Evolutionary conservation across 2,113 vertebrate genomes (phyloP).

Genomic region (Zootoca vivipara): DNA sequence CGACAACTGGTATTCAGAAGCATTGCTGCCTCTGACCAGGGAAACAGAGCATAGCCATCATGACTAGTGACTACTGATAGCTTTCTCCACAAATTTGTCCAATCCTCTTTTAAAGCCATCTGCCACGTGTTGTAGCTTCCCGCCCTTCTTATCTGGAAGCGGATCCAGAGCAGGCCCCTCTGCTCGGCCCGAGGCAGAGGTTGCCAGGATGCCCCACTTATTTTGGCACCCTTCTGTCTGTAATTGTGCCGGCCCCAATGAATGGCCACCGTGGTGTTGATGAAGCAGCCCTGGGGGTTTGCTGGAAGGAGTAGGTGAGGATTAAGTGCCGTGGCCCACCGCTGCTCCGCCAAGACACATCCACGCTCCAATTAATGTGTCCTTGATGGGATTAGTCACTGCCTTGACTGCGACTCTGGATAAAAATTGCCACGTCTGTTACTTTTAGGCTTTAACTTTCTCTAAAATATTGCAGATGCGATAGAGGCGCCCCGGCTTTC

Average conservation of each 20-base stretch:
- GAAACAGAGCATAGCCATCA: too few relatives aligned
- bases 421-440: constrained; percentile 59
- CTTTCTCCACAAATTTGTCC: too few relatives aligned
- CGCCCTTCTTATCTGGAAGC: background rate
- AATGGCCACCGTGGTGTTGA: constrained; percentile 61
- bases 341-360: constrained; percentile 62
- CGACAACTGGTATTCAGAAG: too few relatives aligned
- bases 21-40: too few relatives aligned
- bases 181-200: background rate
- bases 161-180: too few relatives aligned
- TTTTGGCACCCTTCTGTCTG: constrained; percentile 39
- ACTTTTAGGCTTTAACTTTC: constrained; percentile 58
- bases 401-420: constrained; percentile 59
- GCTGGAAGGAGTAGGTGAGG: constrained; percentile 64
- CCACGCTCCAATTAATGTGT: constrained; percentile 62
- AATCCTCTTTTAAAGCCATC: background rate
- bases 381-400: constrained; percentile 70
- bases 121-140: background rate
- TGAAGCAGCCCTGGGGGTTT: constrained; percentile 44
- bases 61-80: too few relatives aligned
- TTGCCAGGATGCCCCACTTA: accelerated
- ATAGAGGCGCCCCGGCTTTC: constrained; percentile 21
- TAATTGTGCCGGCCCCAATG: constrained; percentile 67
- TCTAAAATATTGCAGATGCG: constrained; percentile 59
- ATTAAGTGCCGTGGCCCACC: constrained; percentile 63